phyloP scores from a whole-genome alignment of 2,113 vertebrate genomes.

The Gnathonemus longibarbis region DNA sequence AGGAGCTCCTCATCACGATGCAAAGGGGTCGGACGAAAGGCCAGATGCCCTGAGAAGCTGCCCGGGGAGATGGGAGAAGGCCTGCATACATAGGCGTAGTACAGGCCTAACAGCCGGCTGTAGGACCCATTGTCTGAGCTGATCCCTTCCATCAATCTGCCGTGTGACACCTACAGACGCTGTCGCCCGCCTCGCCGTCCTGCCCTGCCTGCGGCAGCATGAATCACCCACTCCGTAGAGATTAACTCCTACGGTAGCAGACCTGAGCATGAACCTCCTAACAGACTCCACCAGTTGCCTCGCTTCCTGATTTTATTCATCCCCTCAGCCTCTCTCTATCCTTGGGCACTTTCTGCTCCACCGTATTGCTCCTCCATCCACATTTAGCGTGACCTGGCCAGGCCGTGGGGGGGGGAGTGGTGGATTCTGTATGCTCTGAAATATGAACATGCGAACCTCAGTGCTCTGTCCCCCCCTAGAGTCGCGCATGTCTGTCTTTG shows the following conservation, averaged over 20 bases:
- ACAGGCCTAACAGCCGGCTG: background rate
- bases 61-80: background rate
- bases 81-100: background rate
- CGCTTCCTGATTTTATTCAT: background rate
- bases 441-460: background rate
- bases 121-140: background rate
- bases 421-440: background rate
- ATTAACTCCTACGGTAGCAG: conserved; percentile 9
- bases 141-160: background rate
- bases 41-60: background rate
- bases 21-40: background rate
- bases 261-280: background rate
- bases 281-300: background rate
- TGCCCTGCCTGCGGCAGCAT: background rate
- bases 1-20: background rate
- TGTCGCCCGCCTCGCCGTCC: background rate
- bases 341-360: background rate
- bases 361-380: background rate
- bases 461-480: background rate
- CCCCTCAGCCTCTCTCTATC: background rate
- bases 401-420: too few species aligned
- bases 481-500: background rate
- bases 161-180: background rate
- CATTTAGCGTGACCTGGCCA: background rate
- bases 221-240: conserved; percentile 6